A percentile compares a stretch with the other conserved stretches of the same genome.
Conservation (phyloP, 30 jellyfish, hydroid and myxozoan genomes). For the Chrysaora quinquecirrha region DNA sequence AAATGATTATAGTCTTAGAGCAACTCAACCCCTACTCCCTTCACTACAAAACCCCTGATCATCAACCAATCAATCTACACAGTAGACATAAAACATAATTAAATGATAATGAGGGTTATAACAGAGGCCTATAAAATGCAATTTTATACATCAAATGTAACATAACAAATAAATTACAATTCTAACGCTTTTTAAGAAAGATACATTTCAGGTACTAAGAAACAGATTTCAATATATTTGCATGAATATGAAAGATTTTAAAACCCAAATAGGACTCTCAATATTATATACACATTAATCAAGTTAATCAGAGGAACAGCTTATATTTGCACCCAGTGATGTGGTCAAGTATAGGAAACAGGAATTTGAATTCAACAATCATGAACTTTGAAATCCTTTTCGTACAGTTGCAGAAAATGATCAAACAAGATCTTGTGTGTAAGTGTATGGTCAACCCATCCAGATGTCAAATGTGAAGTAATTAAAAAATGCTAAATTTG, state of each 20-base stretch:
- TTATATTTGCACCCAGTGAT: background rate
- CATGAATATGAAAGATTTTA: slow-evolving; percentile 55
- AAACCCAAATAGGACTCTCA: slow-evolving; percentile 65
- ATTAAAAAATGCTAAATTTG: too few relatives aligned
- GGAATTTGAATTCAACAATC: too few relatives aligned
- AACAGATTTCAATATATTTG: slow-evolving; percentile 29
- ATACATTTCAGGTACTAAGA: slow-evolving; percentile 61
- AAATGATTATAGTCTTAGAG: too few relatives aligned
- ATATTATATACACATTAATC: slow-evolving; percentile 50
- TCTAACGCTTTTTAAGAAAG: slow-evolving; percentile 53
- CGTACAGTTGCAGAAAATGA: too few relatives aligned
- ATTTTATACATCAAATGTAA: slow-evolving; percentile 42
- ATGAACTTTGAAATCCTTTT: too few relatives aligned
- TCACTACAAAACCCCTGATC: too few relatives aligned
- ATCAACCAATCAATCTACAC: slow-evolving; percentile 31
- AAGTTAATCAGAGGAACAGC: slow-evolving; percentile 1
- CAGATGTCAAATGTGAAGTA: too few relatives aligned
- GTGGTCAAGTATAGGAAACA: background rate
- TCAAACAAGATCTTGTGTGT: too few relatives aligned
- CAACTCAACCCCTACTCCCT: too few relatives aligned
- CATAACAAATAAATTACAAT: slow-evolving; percentile 65
- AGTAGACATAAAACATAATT: slow-evolving; percentile 50
- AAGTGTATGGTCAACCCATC: too few relatives aligned
- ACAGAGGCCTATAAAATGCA: slow-evolving; percentile 30
- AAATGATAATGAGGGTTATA: background rate